Base-by-base conservation (phyloP, 2,113 vertebrate species). In the Saguinus imperator region DNA sequence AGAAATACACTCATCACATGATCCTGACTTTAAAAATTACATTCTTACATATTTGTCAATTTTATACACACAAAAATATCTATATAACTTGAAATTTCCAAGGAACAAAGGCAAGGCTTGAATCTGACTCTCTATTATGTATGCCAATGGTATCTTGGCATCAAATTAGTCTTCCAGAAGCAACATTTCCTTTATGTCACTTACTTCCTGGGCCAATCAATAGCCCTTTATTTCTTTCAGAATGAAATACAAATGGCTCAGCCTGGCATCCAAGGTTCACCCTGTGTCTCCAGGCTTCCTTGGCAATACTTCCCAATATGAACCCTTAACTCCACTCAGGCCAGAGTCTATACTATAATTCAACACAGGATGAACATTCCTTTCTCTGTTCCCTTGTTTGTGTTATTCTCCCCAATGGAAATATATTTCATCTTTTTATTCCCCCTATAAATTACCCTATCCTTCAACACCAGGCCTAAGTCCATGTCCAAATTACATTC, bases 161-260 rank as follows among this genome's bases (percentile, higher is more conserved):
- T 94, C 92, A 95, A 81, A 80, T 94, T 91, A 84, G 66, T 97
- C 89, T 96, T 95, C 68, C n/a, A 95, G 75, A 86, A 96, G 89
- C 64, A 95, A 82, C 86, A 94, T 96, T 97, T 96, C 92, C 96
- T 85, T 96, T 95, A 95, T 91, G 96, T 94, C 81, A 87, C 40
- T 97, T 96, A 87, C 95, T 97, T 96, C 97, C 97, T 97, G 94
- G 58, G 87, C 61, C 80, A 87, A 88, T 98, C 96, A 98, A 96
- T 96, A 89, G 75, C 55, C 64, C 90, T 96, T 96, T 97, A 45
- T 97, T 97, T 92, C 96, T 97, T 97, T 96, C 88, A 89, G 80
- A 77, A 97, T 91, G 37, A 88, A 97, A 92, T 84, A 95, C 85
- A 92, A 95, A 96, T 83, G 80, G 87, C 89, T 95, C 55, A 88